Percentiles rank a stretch among this genome's conserved stretches.
Conservation (phyloP, 2,888 invertebrate species). For the Trichopria drosophilae region DNA sequence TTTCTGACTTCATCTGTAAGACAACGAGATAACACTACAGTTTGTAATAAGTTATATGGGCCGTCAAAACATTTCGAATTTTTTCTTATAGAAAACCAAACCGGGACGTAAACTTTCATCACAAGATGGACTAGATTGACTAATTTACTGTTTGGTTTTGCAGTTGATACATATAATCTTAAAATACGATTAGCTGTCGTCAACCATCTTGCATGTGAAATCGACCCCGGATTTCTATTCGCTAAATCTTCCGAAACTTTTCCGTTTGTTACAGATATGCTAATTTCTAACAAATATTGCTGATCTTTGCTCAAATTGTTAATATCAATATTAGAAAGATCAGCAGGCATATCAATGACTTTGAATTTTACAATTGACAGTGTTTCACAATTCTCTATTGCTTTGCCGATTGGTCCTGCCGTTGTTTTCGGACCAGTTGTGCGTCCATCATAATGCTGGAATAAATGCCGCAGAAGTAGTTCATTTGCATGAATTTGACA, state of each 20-base stretch:
- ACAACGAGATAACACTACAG: slow-evolving; percentile 7
- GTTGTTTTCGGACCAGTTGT: slow-evolving; percentile 37
- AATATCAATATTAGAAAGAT: slow-evolving; percentile 13
- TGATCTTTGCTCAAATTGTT: slow-evolving; percentile 17
- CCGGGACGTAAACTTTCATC: slow-evolving; percentile 19
- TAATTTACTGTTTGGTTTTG: slow-evolving; percentile 7
- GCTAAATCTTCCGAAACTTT: slow-evolving; percentile 6
- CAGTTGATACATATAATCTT: slow-evolving; percentile 7
- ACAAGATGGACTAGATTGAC: slow-evolving; percentile 15
- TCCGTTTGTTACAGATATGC: slow-evolving; percentile 9
- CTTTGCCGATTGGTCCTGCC: slow-evolving; percentile 41
- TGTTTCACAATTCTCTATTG: slow-evolving; percentile 19
- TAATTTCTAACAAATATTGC: slow-evolving; percentile 17
- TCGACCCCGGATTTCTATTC: slow-evolving; percentile 7
- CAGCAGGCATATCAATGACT: neutral
- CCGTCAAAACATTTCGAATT: slow-evolving; percentile 14
- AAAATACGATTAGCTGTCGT: slow-evolving; percentile 17
- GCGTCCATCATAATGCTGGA: slow-evolving; percentile 17
- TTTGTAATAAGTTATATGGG: slow-evolving; percentile 5
- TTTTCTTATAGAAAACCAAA: slow-evolving; percentile 17
- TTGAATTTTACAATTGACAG: slow-evolving; percentile 10
- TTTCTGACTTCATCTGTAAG: slow-evolving; percentile 24
- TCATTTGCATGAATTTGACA: slow-evolving; percentile 18
- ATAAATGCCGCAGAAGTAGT: slow-evolving; percentile 11
- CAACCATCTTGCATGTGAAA: slow-evolving; percentile 16